A percentile compares a stretch with the other conserved stretches of the same genome.
These are phyloP conservation scores for Melanophora roralis DNA, from an alignment of 2,888 invertebrate species.

Conservation along the genomic window DNA sequence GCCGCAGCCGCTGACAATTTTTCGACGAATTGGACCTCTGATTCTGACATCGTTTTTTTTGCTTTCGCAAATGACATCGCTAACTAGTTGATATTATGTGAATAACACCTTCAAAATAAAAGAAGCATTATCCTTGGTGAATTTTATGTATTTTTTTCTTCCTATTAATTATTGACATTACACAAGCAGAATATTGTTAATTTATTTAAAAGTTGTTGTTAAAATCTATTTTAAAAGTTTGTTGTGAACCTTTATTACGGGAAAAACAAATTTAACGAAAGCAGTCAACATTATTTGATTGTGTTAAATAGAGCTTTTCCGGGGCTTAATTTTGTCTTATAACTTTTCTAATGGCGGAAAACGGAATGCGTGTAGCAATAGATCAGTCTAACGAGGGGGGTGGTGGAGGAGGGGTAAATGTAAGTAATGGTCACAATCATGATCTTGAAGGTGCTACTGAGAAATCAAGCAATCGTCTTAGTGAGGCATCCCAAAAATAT, in stretches of 20 bases:
- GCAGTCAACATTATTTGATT: constrained; percentile 4
- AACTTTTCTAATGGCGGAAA: constrained; percentile 71
- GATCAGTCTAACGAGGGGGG: constrained; percentile 65
- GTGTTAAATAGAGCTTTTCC: constrained; percentile 39
- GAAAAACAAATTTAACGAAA: background rate
- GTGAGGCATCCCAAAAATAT: constrained; percentile 74
- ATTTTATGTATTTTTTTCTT: constrained; percentile 59
- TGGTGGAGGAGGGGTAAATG: constrained; percentile 61
- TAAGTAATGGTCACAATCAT: constrained; percentile 72
- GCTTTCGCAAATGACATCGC: constrained; percentile 4
- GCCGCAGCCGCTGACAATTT: no score
- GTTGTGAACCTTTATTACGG: background rate
- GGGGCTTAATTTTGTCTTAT: constrained; percentile 34
- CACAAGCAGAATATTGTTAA: constrained; percentile 51
- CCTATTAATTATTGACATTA: constrained; percentile 59
- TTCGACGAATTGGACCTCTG: no score
- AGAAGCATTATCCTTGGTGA: constrained; percentile 55
- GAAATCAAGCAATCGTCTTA: constrained; percentile 69
- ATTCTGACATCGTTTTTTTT: background rate
- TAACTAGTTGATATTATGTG: constrained; percentile 13
- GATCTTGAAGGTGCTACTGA: constrained; percentile 69
- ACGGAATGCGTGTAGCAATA: constrained; percentile 71
- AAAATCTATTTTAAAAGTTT: background rate
- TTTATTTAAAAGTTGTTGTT: constrained; percentile 14
- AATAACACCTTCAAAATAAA: constrained; percentile 20